These are phyloP conservation scores for Vanessa cardui DNA, from an alignment of 2,888 invertebrate genomes.

Conservation along the genomic window DNA sequence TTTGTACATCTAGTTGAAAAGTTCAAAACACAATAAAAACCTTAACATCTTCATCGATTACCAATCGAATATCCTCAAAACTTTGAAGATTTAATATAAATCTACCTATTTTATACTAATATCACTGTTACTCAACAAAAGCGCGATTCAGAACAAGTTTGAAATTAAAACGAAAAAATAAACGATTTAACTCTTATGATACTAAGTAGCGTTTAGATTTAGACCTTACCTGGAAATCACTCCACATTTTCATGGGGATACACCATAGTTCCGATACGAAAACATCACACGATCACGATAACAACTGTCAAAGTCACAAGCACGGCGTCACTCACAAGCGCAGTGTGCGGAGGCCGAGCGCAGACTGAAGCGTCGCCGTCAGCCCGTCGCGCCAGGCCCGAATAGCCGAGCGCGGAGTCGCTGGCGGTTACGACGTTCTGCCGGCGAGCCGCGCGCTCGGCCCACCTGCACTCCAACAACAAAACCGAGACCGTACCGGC, in stretches of 20 bases:
- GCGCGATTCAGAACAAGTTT: conserved; percentile 26
- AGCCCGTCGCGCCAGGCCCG: conserved; percentile 38
- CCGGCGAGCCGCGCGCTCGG: conserved; percentile 49
- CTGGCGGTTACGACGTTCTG: conserved; percentile 48
- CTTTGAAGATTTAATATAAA: neutral
- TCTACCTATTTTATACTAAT: conserved; percentile 26
- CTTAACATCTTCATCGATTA: neutral
- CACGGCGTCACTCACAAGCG: conserved; percentile 71
- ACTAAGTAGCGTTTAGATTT: neutral
- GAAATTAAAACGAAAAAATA: conserved; percentile 24
- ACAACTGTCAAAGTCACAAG: conserved; percentile 80
- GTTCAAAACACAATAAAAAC: neutral
- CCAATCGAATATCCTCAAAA: neutral
- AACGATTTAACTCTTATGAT: neutral
- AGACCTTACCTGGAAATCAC: conserved; percentile 79
- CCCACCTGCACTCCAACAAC: conserved; percentile 81
- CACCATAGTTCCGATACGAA: conserved; percentile 82
- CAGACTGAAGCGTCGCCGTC: conserved; percentile 66
- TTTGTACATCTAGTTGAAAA: neutral
- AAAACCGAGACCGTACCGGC: conserved; percentile 55
- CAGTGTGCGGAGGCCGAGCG: conserved; percentile 71
- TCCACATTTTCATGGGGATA: conserved; percentile 83
- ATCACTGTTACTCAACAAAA: conserved; percentile 31
- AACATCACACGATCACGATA: conserved; percentile 82
- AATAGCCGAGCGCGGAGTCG: conserved; percentile 51